phyloP scores from a whole-genome alignment of 2,888 invertebrate species.

The Dasysyrphus tricinctus region DNA sequence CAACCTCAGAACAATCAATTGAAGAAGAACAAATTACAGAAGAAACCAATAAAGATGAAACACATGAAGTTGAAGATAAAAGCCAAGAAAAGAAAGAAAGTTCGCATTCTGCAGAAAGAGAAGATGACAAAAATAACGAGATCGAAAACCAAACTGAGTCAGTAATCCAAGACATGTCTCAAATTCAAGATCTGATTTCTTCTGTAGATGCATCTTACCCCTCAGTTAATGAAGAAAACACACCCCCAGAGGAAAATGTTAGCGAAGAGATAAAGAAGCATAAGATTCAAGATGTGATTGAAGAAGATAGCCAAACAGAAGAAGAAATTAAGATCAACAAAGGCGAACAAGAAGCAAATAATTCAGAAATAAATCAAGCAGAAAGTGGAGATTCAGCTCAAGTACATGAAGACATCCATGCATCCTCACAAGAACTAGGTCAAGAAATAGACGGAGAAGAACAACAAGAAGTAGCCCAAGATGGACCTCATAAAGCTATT shows the following conservation, averaged over 20 bases:
- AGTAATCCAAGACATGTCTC: neutral
- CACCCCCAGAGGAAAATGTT: neutral
- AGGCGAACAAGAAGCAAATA: neutral
- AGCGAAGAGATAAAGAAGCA: constrained; percentile 8
- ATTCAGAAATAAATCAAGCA: neutral
- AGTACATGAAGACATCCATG: neutral
- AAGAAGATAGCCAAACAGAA: constrained; percentile 6
- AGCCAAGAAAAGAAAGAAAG: neutral
- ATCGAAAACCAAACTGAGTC: constrained; percentile 3
- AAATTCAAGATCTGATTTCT: neutral
- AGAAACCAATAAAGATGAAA: constrained; percentile 10
- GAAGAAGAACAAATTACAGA: neutral
- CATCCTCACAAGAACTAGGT: neutral
- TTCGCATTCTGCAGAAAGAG: neutral
- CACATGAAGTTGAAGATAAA: neutral
- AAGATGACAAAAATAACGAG: neutral
- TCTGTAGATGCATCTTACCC: neutral
- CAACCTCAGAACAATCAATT: constrained; percentile 10
- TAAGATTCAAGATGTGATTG: neutral
- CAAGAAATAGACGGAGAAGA: neutral
- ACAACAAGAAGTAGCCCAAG: neutral
- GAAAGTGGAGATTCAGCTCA: neutral
- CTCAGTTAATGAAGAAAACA: neutral
- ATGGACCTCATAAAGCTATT: neutral
- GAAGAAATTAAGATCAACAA: constrained; percentile 12